Conservation (phyloP, 2,888 invertebrate species). For the Pherbina coryleti region DNA sequence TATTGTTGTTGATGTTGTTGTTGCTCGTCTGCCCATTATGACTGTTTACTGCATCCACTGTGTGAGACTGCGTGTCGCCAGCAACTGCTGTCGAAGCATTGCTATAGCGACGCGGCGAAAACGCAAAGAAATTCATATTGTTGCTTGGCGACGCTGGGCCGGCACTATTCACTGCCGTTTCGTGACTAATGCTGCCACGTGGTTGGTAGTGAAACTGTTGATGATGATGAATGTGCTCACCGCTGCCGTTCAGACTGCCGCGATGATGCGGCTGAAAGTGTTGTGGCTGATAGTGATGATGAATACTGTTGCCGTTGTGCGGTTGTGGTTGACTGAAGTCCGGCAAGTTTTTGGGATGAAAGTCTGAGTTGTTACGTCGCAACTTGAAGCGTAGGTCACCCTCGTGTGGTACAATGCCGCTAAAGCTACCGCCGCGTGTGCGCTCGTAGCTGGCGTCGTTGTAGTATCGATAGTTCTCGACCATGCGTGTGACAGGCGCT, state of each 20-base stretch:
- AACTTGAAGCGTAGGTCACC: constrained; percentile 65
- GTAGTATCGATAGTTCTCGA: constrained; percentile 74
- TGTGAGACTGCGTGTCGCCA: constrained; percentile 40
- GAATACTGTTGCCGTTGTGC: background rate
- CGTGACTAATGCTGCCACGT: constrained; percentile 56
- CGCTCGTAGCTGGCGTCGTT: constrained; percentile 70
- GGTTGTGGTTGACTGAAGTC: constrained; percentile 37
- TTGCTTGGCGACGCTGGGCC: constrained; percentile 45
- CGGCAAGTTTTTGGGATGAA: constrained; percentile 53
- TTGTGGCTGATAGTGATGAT: constrained; percentile 17
- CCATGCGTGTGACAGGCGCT: constrained; percentile 72
- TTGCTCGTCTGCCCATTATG: constrained; percentile 10
- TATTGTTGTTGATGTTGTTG: constrained; percentile 38
- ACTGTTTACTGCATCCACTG: no score
- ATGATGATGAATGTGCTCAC: constrained; percentile 35
- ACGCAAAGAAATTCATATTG: constrained; percentile 60
- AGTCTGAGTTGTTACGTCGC: constrained; percentile 67
- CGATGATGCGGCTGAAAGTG: constrained; percentile 19
- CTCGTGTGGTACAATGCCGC: constrained; percentile 69
- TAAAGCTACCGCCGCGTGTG: constrained; percentile 67
- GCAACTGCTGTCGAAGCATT: constrained; percentile 74
- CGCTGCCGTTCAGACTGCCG: constrained; percentile 23
- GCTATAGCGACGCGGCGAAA: constrained; percentile 74
- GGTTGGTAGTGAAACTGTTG: constrained; percentile 56
- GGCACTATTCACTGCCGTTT: constrained; percentile 27